Evolutionary conservation across 2,888 invertebrate species (phyloP), one percentile per base, ranked within the genome.

Genomic region (Diarsia dahlii): DNA sequence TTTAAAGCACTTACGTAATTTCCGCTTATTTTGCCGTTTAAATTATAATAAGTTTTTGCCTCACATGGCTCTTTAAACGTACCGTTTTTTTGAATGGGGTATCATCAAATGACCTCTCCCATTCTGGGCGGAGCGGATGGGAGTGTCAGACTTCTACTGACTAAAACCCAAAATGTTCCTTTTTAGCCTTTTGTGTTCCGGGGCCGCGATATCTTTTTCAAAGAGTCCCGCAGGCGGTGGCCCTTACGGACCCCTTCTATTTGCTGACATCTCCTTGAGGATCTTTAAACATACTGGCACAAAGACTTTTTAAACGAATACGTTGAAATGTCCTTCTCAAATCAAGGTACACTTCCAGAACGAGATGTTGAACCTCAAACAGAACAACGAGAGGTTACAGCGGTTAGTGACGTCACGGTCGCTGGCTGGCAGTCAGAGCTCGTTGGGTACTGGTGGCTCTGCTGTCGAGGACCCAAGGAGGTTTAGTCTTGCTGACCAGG

Each of bases 321-420:
- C 48, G 71, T 83, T 83, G 82, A 85, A 85, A 83, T 83, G 85
- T 83, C 82, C 77, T 84, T 64, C 82, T 83, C 85, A 83, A 74
- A 84, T 77, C 56, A 83, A 83, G 82, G 82, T 83, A 83, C 82
- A 83, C 82, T 83, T 84, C 69, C 95, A 99, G 98, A 98, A 98
- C 93, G 99, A 99, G 96, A 99, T 99, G 99, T 97, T 99, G 91
- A 99, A 98, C 91, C 96, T 99, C 89, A 99, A 99, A 93, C 99
- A 99, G 90, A 99, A 99, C 95, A 99, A 99, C 94, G 99, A 99
- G 93, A 97, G 99, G 46, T 97, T 99, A 0, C 99, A 99, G 92
- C 97, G 99, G 90, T 96, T 99, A 92, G 99, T 99, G 73, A 97
- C 97, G 82, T 97, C 97, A 79, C 95, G 97, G 58, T 97, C 97